Percentiles rank a stretch among this genome's conserved stretches.
phyloP scores from a whole-genome alignment of 2,113 vertebrate species.

The Serinus canaria region DNA sequence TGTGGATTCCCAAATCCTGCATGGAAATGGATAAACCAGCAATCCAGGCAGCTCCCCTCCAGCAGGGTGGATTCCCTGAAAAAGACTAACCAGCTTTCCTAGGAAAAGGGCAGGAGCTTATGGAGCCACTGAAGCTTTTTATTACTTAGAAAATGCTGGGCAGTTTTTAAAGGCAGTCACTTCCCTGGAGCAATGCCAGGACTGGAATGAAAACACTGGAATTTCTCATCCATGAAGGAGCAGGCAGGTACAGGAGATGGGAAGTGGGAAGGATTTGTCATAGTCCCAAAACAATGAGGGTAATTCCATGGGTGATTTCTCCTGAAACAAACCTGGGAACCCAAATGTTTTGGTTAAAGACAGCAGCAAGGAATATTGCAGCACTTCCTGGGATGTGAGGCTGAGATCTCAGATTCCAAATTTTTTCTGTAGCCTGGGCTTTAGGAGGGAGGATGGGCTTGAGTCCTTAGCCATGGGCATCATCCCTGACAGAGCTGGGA shows the following conservation, averaged over 20 bases:
- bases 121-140: background rate
- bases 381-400: background rate
- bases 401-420: background rate
- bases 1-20: background rate
- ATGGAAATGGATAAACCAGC: background rate
- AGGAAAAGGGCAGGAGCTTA: background rate
- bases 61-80: background rate
- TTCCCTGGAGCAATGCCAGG: background rate
- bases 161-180: background rate
- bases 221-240: background rate
- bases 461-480: background rate
- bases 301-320: background rate
- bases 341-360: background rate
- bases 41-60: background rate
- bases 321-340: background rate
- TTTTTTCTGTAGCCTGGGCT: background rate
- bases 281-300: background rate
- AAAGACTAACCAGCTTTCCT: background rate
- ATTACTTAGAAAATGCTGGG: background rate
- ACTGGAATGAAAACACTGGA: background rate
- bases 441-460: background rate
- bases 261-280: background rate
- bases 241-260: background rate
- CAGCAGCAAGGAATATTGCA: background rate
- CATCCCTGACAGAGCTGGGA: background rate